phyloP scores from a whole-genome alignment of 2,888 invertebrate genomes.

The Cephalotes varians region DNA sequence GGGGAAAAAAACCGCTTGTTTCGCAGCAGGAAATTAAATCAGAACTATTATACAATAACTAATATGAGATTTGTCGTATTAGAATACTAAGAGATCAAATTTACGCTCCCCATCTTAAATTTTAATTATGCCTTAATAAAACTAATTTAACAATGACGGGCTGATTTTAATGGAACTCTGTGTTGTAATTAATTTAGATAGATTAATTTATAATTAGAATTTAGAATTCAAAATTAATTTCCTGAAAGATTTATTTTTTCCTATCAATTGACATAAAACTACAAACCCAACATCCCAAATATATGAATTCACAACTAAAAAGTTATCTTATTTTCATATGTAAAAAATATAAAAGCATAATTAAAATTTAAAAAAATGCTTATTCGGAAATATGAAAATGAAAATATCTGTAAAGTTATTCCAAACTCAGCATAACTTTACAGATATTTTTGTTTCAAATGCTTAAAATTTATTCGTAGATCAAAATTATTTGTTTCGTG shows the following conservation, averaged over 20 bases:
- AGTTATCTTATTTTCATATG: not conserved
- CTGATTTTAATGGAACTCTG: not conserved
- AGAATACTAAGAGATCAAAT: not conserved
- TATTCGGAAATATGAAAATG: not conserved
- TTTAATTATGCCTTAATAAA: conserved; percentile 14
- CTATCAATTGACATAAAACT: not conserved
- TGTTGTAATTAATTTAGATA: conserved; percentile 5
- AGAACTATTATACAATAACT: conserved; percentile 53
- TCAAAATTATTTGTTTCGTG: conserved; percentile 38
- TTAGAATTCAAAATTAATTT: not conserved
- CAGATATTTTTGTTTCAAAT: not conserved
- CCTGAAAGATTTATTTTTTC: not conserved
- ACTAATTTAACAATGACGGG: not conserved
- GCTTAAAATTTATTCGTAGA: conserved; percentile 20
- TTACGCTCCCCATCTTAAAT: not conserved
- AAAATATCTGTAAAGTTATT: not conserved
- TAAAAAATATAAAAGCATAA: not conserved
- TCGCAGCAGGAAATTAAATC: conserved; percentile 57
- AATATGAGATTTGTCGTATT: conserved; percentile 21
- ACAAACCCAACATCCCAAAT: not conserved
- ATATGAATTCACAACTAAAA: not conserved
- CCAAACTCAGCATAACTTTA: not conserved
- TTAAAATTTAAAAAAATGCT: not conserved
- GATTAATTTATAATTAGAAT: not conserved
- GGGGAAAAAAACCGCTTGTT: conserved; percentile 12